Evolutionary conservation across 1,140 invertebrate genomes (phyloP).

Genomic region (Platyscapa corneri): DNA sequence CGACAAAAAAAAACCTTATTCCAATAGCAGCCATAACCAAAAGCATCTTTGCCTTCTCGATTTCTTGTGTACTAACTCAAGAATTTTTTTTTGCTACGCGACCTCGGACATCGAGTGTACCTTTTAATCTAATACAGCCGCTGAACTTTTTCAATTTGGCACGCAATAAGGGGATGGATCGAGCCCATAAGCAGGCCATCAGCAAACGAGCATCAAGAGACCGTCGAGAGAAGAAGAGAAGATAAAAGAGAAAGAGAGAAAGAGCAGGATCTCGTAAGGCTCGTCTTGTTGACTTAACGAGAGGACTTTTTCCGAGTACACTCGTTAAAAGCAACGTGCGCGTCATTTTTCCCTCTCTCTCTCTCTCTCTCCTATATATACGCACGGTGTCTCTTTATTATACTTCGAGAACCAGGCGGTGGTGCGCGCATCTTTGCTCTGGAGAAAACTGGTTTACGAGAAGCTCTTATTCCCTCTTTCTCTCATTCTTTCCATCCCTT

Average conservation of each 20-base stretch:
- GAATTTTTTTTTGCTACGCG: conserved; percentile 22
- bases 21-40: conserved; percentile 18
- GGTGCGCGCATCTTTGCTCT: conserved; percentile 3
- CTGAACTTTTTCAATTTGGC: conserved; percentile 53
- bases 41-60: background rate
- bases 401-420: conserved; percentile 5
- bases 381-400: conserved; percentile 7
- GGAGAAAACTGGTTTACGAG: conserved; percentile 46
- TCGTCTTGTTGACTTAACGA: conserved; percentile 54
- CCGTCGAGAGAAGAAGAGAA: conserved; percentile 4
- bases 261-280: conserved; percentile 40
- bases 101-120: background rate
- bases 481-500: background rate
- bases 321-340: conserved; percentile 52
- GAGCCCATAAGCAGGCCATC: conserved; percentile 49
- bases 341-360: conserved; percentile 34
- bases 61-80: conserved; percentile 16
- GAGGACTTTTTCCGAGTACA: conserved; percentile 53
- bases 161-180: conserved; percentile 49
- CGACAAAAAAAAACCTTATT: conserved; percentile 16
- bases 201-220: conserved; percentile 18
- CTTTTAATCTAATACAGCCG: conserved; percentile 50
- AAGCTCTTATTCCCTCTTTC: background rate
- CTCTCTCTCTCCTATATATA: background rate
- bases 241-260: conserved; percentile 21